A percentile compares a stretch with the other conserved stretches of the same genome.
phyloP scores from a whole-genome alignment of 2,888 invertebrate species.

The Metopia argyrocephala region DNA sequence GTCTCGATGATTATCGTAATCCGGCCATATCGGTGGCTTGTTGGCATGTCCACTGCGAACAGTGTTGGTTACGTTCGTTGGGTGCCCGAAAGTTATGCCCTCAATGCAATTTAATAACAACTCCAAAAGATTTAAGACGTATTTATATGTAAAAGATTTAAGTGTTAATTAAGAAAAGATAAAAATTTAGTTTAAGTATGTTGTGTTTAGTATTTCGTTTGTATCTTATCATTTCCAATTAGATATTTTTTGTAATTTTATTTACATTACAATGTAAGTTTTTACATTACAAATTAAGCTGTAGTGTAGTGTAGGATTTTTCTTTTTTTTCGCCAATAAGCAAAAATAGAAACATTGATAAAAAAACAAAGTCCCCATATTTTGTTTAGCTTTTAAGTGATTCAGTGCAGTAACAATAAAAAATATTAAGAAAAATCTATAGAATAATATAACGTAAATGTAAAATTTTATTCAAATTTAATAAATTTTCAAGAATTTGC shows the following conservation, averaged over 20 bases:
- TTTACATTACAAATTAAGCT: neutral
- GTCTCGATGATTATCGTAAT: slow-evolving; percentile 90
- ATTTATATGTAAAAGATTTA: slow-evolving; percentile 86
- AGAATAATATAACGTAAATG: too few relatives aligned
- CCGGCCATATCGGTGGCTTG: slow-evolving; percentile 96
- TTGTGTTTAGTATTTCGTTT: neutral
- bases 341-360: neutral
- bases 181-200: too few relatives aligned
- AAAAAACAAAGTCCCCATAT: too few relatives aligned
- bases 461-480: too few relatives aligned
- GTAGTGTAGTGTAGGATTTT: neutral
- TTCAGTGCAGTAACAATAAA: slow-evolving; percentile 65
- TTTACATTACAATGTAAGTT: neutral
- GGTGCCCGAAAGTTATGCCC: slow-evolving; percentile 95
- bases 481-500: too few relatives aligned
- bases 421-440: slow-evolving; percentile 38
- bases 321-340: too few relatives aligned
- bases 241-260: slow-evolving; percentile 20
- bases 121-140: slow-evolving; percentile 90
- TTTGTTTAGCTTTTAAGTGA: slow-evolving; percentile 58
- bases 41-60: slow-evolving; percentile 98
- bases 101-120: slow-evolving; percentile 95
- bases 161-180: slow-evolving; percentile 2
- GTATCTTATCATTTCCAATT: slow-evolving; percentile 40
- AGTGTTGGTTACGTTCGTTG: slow-evolving; percentile 84